A percentile compares a stretch with the other conserved stretches of the same genome.
Evolutionary conservation across 2,797 vertebrate genomes (phyloP).

Genomic region (Takifugu rubripes): DNA sequence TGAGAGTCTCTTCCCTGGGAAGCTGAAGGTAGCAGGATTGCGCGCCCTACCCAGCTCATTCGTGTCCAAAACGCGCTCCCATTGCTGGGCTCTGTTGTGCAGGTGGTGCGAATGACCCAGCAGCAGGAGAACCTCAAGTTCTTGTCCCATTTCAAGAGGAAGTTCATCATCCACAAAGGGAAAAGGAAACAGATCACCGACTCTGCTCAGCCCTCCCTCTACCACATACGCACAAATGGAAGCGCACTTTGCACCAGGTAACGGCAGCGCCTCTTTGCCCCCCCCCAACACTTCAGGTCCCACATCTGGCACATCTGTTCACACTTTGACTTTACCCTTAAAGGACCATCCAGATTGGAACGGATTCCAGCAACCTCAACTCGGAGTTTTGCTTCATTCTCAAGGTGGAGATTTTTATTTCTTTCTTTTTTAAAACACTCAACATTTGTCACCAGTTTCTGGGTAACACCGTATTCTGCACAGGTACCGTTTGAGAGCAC

Average conservation of each 20-base stretch:
- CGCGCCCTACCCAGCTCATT: no score
- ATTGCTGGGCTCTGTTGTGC: neutral
- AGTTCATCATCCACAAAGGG: constrained; percentile 96
- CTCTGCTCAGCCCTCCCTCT: constrained; percentile 89
- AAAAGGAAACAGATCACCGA: constrained; percentile 85
- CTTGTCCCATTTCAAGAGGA: constrained; percentile 96
- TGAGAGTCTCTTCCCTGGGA: constrained; percentile 94
- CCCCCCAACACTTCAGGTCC: neutral
- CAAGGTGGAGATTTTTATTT: constrained; percentile 76
- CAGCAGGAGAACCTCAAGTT: constrained; percentile 99
- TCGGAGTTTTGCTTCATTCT: constrained; percentile 97
- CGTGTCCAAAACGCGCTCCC: no score
- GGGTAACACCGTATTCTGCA: neutral
- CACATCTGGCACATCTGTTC: neutral
- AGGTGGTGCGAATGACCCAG: constrained; percentile 99
- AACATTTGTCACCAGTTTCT: neutral
- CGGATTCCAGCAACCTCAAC: constrained; percentile 90
- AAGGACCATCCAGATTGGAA: constrained; percentile 94
- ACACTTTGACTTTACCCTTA: constrained; percentile 4
- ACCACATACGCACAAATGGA: constrained; percentile 95
- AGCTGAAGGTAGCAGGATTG: constrained; percentile 81
- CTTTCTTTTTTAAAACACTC: neutral
- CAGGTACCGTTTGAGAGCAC: constrained; percentile 98
- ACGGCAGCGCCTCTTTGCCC: neutral
- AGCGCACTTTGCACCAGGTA: constrained; percentile 95